Conservation (phyloP, 2,888 invertebrate species). For the Nomada fucata region DNA sequence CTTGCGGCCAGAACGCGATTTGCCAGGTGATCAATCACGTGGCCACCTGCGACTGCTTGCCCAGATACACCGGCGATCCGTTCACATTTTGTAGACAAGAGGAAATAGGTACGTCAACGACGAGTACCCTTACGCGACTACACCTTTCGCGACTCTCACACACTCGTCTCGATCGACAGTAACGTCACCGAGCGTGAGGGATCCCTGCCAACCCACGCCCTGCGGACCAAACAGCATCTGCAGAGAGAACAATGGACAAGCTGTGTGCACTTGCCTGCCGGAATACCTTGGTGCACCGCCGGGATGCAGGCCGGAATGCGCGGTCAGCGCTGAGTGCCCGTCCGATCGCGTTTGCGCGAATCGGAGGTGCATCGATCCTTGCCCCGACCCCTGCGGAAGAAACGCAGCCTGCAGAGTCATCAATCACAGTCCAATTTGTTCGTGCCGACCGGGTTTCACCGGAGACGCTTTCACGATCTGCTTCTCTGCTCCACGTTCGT, state of each 20-base stretch:
- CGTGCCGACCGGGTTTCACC: conserved; percentile 89
- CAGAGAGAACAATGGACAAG: conserved; percentile 85
- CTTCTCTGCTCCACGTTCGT: conserved; percentile 61
- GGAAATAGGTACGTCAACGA: conserved; percentile 76
- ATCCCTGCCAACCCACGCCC: conserved; percentile 90
- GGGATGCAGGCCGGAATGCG: conserved; percentile 92
- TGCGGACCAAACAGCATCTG: conserved; percentile 93
- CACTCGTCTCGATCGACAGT: conserved; percentile 1
- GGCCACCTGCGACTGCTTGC: conserved; percentile 86
- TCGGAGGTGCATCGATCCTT: conserved; percentile 92
- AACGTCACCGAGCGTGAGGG: conserved; percentile 29
- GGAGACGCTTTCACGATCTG: conserved; percentile 93
- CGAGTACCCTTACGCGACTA: conserved; percentile 86
- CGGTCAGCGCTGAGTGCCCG: conserved; percentile 92
- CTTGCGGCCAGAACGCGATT: conserved; percentile 90
- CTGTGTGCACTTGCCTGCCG: conserved; percentile 90
- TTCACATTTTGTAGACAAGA: conserved; percentile 81
- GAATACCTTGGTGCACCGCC: conserved; percentile 90
- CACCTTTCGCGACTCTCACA: neutral
- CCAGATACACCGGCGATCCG: conserved; percentile 90
- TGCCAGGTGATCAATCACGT: conserved; percentile 90
- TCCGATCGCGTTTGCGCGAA: conserved; percentile 91
- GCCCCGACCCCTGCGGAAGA: conserved; percentile 91
- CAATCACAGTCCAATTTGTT: conserved; percentile 94
- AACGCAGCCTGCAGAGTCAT: conserved; percentile 91